Conservation (phyloP, 2,797 vertebrate species). For the Myioborus miniatus region DNA sequence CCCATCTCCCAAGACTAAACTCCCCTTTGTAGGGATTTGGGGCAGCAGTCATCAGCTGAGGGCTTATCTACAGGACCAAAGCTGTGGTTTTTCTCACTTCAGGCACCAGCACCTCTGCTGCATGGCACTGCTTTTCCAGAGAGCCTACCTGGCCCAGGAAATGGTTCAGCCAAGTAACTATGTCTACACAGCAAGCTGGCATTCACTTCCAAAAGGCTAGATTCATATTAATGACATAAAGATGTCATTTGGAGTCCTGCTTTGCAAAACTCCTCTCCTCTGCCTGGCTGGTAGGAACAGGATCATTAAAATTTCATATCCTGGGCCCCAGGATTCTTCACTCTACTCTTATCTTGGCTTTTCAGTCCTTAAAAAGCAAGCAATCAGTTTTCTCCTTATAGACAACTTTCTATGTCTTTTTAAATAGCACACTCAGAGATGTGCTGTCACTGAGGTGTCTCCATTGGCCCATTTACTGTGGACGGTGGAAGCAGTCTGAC, state of each 20-base stretch:
- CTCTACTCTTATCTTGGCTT: not conserved
- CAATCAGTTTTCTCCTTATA: not conserved
- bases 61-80: not conserved
- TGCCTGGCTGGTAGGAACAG: not conserved
- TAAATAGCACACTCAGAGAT: not conserved
- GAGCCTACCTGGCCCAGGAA: not conserved
- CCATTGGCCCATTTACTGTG: not conserved
- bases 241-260: not conserved
- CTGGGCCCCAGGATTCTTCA: not conserved
- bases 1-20: not conserved
- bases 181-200: not conserved
- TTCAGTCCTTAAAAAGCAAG: not conserved
- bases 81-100: rapidly evolving
- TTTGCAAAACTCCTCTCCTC: not conserved
- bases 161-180: not conserved
- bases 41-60: not conserved
- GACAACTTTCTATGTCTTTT: not conserved
- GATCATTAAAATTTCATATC: not conserved
- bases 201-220: not conserved
- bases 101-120: not conserved
- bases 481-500: not conserved
- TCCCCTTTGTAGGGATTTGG: not conserved
- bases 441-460: not conserved
- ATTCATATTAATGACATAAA: not conserved
- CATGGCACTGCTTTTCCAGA: not conserved